These are phyloP conservation scores for Echinometra lucunter DNA, from an alignment of 53 echinoderm and acorn worm genomes.

Conservation along the genomic window DNA sequence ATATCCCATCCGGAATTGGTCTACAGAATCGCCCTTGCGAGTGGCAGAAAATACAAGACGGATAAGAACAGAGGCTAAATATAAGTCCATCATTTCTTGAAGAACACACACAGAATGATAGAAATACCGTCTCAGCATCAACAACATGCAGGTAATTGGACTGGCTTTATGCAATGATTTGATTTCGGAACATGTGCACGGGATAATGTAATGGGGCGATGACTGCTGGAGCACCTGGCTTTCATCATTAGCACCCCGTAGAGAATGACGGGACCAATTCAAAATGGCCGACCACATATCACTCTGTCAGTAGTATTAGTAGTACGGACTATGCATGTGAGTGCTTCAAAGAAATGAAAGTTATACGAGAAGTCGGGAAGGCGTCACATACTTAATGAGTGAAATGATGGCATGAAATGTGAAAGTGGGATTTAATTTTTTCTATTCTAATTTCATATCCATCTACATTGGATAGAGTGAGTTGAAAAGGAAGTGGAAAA, in stretches of 20 bases:
- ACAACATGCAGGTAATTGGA: conserved; percentile 42
- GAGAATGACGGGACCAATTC: conserved; percentile 51
- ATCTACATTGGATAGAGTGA: neutral
- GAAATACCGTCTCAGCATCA: conserved; percentile 36
- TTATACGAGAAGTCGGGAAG: neutral
- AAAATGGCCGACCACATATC: conserved; percentile 59
- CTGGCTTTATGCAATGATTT: conserved; percentile 52
- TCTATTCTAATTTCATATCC: neutral
- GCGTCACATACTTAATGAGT: neutral
- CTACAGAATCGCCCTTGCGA: neutral
- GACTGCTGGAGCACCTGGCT: conserved; percentile 61
- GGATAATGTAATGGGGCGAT: conserved; percentile 47
- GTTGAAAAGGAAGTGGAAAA: conserved; percentile 1
- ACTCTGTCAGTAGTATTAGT: conserved; percentile 31
- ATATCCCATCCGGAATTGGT: neutral
- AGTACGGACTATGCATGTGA: too few species aligned
- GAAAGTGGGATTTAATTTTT: neutral
- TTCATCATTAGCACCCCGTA: conserved; percentile 44
- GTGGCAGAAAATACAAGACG: neutral
- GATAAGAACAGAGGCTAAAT: neutral
- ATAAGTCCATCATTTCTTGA: neutral
- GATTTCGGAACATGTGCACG: conserved; percentile 61
- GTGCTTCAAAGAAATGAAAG: neutral
- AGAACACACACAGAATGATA: conserved; percentile 23
- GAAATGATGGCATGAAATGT: neutral